A percentile compares a stretch with the other conserved stretches of the same genome.
Evolutionary conservation across 2,797 vertebrate species (phyloP).

Genomic region (Scarus forsteni): DNA sequence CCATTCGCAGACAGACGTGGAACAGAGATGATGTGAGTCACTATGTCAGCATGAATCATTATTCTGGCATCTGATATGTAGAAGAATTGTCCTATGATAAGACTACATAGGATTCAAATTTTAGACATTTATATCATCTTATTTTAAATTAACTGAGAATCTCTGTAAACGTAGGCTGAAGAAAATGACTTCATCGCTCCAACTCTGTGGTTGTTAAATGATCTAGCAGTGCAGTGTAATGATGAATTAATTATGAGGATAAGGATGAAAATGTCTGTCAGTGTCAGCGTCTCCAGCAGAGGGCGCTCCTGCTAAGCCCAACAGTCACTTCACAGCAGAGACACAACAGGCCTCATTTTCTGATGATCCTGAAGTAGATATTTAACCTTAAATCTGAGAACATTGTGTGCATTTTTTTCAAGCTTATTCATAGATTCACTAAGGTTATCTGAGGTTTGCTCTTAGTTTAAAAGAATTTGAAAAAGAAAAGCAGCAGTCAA

Average conservation of each 20-base stretch:
- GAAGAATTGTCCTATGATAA: not conserved
- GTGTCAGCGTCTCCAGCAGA: conserved; percentile 44
- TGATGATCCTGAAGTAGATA: too few relatives aligned
- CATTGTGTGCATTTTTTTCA: too few relatives aligned
- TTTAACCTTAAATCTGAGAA: too few relatives aligned
- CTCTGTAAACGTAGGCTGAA: too few relatives aligned
- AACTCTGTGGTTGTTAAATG: not conserved
- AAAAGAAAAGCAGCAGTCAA: too few relatives aligned
- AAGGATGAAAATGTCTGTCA: not conserved
- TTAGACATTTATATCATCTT: too few relatives aligned
- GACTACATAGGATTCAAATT: not conserved
- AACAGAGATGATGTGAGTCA: conserved; percentile 93
- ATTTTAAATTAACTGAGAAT: too few relatives aligned
- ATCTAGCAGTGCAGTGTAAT: not conserved
- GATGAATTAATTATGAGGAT: not conserved
- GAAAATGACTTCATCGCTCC: too few relatives aligned
- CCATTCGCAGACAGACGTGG: conserved; percentile 94
- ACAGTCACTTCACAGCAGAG: not conserved
- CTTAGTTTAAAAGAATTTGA: too few relatives aligned
- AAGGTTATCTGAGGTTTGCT: too few relatives aligned
- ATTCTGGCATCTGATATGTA: not conserved
- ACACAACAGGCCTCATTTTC: not conserved
- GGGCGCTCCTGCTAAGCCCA: conserved; percentile 32
- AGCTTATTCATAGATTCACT: too few relatives aligned
- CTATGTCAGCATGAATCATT: not conserved